phyloP scores from a whole-genome alignment of 2,888 invertebrate species.

The Lottia gigantea region DNA sequence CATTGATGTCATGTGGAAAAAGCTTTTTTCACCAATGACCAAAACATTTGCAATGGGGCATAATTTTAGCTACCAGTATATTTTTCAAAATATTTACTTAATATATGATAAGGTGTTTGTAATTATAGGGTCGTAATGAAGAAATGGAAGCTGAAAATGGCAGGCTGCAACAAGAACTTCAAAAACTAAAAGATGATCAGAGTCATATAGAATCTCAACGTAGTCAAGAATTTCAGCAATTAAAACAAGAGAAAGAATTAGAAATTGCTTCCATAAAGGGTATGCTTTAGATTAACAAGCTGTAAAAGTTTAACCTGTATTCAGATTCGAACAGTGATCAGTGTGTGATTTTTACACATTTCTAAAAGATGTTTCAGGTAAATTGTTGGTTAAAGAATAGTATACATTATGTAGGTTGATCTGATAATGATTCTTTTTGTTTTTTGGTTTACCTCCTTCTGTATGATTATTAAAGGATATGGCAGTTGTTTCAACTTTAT shows the following conservation, averaged over 20 bases:
- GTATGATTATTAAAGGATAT: neutral
- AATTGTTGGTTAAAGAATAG: no score
- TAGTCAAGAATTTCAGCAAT: conserved; percentile 48
- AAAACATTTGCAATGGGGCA: neutral
- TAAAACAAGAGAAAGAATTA: conserved; percentile 53
- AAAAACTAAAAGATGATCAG: conserved; percentile 45
- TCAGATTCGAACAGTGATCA: no score
- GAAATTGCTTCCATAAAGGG: conserved; percentile 52
- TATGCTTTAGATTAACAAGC: conserved; percentile 19
- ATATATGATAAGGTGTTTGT: neutral
- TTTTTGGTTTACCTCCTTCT: no score
- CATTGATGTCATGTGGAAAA: no score
- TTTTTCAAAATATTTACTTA: no score
- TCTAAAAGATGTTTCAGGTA: no score
- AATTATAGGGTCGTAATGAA: conserved; percentile 52
- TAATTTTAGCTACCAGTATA: neutral
- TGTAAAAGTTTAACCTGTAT: no score
- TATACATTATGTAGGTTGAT: no score
- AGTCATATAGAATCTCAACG: conserved; percentile 41
- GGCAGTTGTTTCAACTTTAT: neutral
- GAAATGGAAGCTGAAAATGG: conserved; percentile 47
- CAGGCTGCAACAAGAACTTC: conserved; percentile 38
- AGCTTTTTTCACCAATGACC: no score
- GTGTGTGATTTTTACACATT: no score
- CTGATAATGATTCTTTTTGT: no score